Conservation (phyloP, 1,140 invertebrate genomes). For the Habropoda laboriosa region DNA sequence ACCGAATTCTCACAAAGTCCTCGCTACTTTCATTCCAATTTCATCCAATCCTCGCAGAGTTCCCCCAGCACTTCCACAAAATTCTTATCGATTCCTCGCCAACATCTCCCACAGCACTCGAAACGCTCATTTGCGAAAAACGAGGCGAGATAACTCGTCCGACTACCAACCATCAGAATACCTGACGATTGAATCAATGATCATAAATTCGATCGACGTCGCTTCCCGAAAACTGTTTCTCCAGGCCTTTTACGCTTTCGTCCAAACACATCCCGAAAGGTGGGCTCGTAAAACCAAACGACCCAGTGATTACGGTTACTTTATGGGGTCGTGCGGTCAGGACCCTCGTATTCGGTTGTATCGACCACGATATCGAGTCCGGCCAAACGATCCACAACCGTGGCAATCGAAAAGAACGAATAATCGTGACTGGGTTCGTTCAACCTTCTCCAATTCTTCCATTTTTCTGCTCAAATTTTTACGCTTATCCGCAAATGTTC, state of each 20-base stretch:
- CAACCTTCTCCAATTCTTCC: too few species aligned
- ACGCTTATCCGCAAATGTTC: too few species aligned
- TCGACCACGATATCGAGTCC: background rate
- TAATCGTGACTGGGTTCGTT: background rate
- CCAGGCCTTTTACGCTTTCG: background rate
- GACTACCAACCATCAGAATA: background rate
- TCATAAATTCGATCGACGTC: background rate
- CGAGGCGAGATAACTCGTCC: background rate
- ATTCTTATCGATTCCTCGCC: background rate
- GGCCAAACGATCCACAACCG: background rate
- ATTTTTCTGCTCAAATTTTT: too few species aligned
- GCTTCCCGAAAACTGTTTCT: background rate
- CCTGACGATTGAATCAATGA: background rate
- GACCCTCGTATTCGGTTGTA: background rate
- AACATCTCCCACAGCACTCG: background rate
- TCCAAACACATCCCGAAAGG: background rate
- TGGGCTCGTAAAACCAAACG: slow-evolving; percentile 21
- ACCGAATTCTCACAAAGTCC: background rate
- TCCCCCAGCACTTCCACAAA: background rate
- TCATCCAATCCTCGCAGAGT: background rate
- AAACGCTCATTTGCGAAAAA: too few species aligned
- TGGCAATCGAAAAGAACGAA: background rate
- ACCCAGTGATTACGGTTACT: slow-evolving; percentile 2
- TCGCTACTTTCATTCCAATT: too few species aligned
- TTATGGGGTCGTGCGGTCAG: background rate